Base-by-base conservation (phyloP, 2,888 invertebrate genomes). In the Euplagia quadripunctaria region DNA sequence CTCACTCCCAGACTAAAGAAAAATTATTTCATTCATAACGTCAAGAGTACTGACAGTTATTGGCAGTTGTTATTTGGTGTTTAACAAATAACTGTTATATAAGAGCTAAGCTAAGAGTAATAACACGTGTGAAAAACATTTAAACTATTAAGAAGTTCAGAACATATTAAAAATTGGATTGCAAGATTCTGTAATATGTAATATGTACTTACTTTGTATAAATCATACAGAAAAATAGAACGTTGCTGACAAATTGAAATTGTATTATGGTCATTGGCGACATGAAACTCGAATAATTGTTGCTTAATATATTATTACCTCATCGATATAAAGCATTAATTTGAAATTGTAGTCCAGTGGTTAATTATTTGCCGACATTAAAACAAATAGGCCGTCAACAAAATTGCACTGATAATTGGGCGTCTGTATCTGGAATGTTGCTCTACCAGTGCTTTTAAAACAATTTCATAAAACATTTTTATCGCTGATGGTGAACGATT, bases 291-390 rank as follows among this genome's bases (percentile, higher is more conserved):
- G 70, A 58, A 72, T 74, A 74, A 80, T 78, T 75, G 68, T 68
- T 58, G 67, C 77, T 14, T 41, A 65, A 52, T 71, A 79, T 76
- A 80, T 77, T 72, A 52, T 4, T 16, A 76, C 52, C 52, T 79
- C 74, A 65, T 20, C 65, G 6, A 72, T 77, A 72, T 68, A 76
- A 80, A 79, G 64, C 67, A 79, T 79, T 70, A 77, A 82, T 64
- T 79, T 74, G 49, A 77, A 84, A 84, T 83, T 82, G 70, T 75
- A 78, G 70, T 79, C 72, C 64, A 69, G 72, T 66, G 70, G 79
- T 78, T 84, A 85, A 85, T 86, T 85, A 85, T 82, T 81, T 75
- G 51, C 80, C 75, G 82, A 61, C 79, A 85, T 85, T 83, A 79
- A 85, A 84, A 81, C 77, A 81, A 82, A 83, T 79, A 79, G 79